phyloP scores from a whole-genome alignment of 2,888 invertebrate species.

The Pseudanteris insignis region DNA sequence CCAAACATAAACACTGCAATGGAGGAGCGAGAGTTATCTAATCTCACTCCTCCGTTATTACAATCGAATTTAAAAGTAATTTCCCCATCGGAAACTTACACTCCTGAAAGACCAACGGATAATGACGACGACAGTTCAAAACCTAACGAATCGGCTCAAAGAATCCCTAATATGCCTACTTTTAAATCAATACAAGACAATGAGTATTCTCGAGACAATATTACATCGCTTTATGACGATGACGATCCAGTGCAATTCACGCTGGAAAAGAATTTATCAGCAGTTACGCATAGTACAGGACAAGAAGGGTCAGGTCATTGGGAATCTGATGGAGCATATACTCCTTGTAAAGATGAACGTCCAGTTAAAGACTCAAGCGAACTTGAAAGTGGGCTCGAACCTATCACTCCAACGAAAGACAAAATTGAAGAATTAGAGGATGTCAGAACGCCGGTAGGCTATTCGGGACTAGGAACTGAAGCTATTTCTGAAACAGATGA shows the following conservation, averaged over 20 bases:
- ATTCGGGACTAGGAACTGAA: constrained; percentile 66
- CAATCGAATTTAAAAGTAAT: constrained; percentile 3
- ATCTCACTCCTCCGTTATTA: constrained; percentile 25
- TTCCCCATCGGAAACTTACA: constrained; percentile 20
- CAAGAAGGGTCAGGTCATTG: constrained; percentile 43
- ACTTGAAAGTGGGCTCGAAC: constrained; percentile 60
- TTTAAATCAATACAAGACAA: constrained; percentile 9
- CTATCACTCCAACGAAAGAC: constrained; percentile 61
- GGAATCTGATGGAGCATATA: constrained; percentile 64
- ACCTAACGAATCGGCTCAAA: constrained; percentile 8
- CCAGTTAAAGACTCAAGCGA: constrained; percentile 51
- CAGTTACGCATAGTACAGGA: constrained; percentile 1
- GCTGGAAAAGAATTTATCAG: constrained; percentile 51
- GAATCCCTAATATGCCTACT: constrained; percentile 17
- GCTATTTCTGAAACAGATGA: constrained; percentile 67
- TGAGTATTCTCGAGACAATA: constrained; percentile 17
- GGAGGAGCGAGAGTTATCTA: constrained; percentile 26
- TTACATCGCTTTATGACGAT: constrained; percentile 40
- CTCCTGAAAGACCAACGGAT: constrained; percentile 25
- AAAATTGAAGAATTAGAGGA: constrained; percentile 55
- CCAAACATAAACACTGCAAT: no score
- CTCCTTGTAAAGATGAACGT: constrained; percentile 62
- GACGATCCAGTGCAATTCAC: constrained; percentile 54
- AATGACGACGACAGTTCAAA: constrained; percentile 18
- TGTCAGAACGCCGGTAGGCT: constrained; percentile 63